Conservation (phyloP, 2,888 invertebrate species). For the Sepiola atlantica region DNA sequence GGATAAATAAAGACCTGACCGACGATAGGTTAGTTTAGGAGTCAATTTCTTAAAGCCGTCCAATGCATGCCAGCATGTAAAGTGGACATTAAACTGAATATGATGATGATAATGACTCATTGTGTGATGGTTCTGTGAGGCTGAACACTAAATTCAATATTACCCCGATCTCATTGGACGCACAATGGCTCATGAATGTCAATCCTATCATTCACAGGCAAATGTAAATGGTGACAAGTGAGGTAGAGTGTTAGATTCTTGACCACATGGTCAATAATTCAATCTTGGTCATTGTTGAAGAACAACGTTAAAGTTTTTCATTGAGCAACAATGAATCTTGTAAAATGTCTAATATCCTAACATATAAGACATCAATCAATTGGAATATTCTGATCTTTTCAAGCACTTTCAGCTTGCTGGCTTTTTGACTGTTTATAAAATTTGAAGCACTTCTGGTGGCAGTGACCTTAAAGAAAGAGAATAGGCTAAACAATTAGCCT, state of each 20-base stretch:
- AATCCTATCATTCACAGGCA: neutral
- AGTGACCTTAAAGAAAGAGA: neutral
- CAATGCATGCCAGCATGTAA: too few species aligned
- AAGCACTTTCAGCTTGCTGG: neutral
- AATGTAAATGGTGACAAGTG: neutral
- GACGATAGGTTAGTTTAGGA: too few species aligned
- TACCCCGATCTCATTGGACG: neutral
- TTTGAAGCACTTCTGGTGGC: neutral
- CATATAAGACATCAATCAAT: neutral
- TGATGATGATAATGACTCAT: too few species aligned
- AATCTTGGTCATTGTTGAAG: neutral
- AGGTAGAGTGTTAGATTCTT: neutral
- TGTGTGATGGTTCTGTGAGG: too few species aligned
- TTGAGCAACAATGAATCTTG: neutral
- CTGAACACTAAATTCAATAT: neutral
- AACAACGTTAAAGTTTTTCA: neutral
- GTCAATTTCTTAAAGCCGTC: too few species aligned
- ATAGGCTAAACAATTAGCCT: neutral
- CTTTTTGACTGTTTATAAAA: neutral
- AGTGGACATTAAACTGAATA: too few species aligned
- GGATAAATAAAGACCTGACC: too few species aligned
- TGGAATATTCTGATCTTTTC: neutral
- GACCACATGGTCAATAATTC: neutral
- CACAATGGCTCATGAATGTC: neutral
- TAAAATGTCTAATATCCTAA: neutral